Evolutionary conservation across 1,140 invertebrate species (phyloP), one percentile per base, ranked within the genome.

Genomic region (Nephotettix cincticeps): DNA sequence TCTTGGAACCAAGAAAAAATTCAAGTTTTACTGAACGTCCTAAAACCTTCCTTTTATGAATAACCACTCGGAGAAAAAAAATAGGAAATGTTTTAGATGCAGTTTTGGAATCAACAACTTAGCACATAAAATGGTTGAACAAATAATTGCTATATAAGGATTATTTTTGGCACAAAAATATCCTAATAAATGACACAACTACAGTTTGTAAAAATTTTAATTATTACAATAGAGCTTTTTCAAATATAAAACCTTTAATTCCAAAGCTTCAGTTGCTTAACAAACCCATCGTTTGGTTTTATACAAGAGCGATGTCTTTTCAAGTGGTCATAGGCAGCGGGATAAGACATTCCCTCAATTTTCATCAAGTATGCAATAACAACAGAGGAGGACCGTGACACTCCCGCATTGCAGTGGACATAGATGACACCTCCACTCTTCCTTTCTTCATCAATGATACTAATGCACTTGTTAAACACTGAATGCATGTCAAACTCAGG

Each of bases 381-480:
- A 58, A 97, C 83, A 32, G 90, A 86, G 1, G 94, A 86, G n/a
- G 94, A 93, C 21, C 95, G 83, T 13, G 94, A 97, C 1, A 96
- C 88, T 9, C 96, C 96, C 3, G 94, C 93, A 81, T 96, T 96
- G 78, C 95, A 98, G 81, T 98, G 95, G 0, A 97, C 89, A 68
- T 96, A 84, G 66, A 96, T 84, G 79, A 89, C 90, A 28, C 88
- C 85, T 51, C 73, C 80, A 77, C 3, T 19, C 29, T 58, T 32
- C 17, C 56, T 58, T n/a, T 29, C 68, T n/a, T 58, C 65, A 2
- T 85, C 78, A 54, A 93, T 88, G 73, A 89, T 89, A 14, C 80
- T 71, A 65, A 87, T 81, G 76, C 87, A 86, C 19, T 83, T 77
- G 45, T 81, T 75, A 30, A 92, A 75, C 25, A 84, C 74, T 1